Conservation (phyloP, 2,888 invertebrate genomes). For the Hybos culiciformis region DNA sequence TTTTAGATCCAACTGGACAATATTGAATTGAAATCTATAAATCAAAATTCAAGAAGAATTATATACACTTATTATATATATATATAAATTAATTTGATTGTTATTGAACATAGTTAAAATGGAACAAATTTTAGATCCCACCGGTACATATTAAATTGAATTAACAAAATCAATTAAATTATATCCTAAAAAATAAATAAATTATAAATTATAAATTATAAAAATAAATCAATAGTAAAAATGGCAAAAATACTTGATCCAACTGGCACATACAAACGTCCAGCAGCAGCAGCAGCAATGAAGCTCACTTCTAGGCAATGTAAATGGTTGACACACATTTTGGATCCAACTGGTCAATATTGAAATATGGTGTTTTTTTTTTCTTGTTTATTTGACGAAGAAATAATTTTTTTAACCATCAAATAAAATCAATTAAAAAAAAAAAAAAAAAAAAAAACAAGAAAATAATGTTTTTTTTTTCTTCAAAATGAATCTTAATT, state of each 20-base stretch:
- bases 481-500: neutral
- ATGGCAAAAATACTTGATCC: slow-evolving; percentile 27
- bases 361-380: slow-evolving; percentile 11
- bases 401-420: neutral
- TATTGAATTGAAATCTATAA: slow-evolving; percentile 19
- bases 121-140: slow-evolving; percentile 30
- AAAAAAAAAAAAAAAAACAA: neutral
- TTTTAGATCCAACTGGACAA: slow-evolving; percentile 34
- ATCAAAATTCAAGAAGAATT: neutral
- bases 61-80: neutral
- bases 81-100: neutral
- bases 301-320: no score
- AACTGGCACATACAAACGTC: slow-evolving; percentile 35
- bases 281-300: no score
- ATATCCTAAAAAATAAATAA: neutral
- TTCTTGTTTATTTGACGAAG: neutral
- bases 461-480: neutral
- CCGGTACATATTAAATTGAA: slow-evolving; percentile 28
- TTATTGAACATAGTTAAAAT: no score
- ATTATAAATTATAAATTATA: neutral
- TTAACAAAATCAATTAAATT: neutral
- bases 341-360: slow-evolving; percentile 36
- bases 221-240: slow-evolving; percentile 16
- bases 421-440: neutral
- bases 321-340: slow-evolving; percentile 24